Conservation (phyloP, 2,888 invertebrate genomes). For the Onthophagus sagittarius region DNA sequence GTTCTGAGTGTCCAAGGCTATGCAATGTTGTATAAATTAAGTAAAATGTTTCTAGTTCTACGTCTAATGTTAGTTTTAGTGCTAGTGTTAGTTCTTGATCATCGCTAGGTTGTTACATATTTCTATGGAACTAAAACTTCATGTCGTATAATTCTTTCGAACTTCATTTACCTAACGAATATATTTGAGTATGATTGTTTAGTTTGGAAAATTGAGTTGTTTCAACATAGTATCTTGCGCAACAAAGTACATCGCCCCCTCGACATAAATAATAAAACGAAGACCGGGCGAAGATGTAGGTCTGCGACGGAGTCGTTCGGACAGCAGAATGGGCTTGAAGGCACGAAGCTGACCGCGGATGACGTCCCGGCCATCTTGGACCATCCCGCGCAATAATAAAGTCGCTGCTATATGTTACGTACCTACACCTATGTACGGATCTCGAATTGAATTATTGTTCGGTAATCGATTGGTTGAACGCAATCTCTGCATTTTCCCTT, state of each 20-base stretch:
- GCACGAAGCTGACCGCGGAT: neutral
- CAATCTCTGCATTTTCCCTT: neutral
- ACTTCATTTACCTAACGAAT: too few relatives aligned
- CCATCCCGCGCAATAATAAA: neutral
- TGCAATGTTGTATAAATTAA: too few relatives aligned
- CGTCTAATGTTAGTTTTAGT: too few relatives aligned
- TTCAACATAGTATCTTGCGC: neutral
- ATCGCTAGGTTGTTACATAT: too few relatives aligned
- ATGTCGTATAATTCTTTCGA: too few relatives aligned
- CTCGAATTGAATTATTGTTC: neutral
- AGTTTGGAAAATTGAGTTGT: neutral
- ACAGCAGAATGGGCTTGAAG: neutral
- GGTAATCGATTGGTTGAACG: neutral
- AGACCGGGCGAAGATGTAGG: conserved; percentile 36
- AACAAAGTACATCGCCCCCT: conserved; percentile 20
- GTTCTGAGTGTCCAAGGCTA: too few relatives aligned
- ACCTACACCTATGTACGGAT: neutral
- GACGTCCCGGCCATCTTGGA: neutral
- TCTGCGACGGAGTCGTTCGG: conserved; percentile 6
- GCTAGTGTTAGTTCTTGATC: too few relatives aligned
- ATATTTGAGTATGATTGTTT: too few relatives aligned
- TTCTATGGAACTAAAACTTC: too few relatives aligned
- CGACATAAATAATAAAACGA: conserved; percentile 50
- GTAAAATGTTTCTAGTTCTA: too few relatives aligned
- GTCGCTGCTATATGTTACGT: neutral